Percentiles rank a stretch among this genome's conserved stretches.
Evolutionary conservation across 2,113 vertebrate species (phyloP).

Genomic region (Clupea harengus): DNA sequence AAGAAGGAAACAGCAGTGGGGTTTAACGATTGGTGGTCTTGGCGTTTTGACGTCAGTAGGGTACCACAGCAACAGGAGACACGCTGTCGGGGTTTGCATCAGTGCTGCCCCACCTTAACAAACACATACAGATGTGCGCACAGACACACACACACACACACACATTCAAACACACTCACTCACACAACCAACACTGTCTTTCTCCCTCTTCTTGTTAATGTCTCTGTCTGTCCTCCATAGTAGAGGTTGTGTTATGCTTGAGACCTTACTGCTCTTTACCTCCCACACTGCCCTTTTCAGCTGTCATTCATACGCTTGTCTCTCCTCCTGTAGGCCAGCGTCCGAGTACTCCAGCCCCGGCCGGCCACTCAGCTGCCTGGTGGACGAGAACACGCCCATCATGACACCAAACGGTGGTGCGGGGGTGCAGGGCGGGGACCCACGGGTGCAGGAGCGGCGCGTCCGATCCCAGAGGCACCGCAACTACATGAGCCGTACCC

Average conservation of each 20-base stretch:
- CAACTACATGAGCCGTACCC: conserved; percentile 99
- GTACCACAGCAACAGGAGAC: not conserved
- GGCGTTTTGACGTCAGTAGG: not conserved
- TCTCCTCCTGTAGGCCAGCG: conserved; percentile 76
- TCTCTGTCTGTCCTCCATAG: not conserved
- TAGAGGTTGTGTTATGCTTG: not conserved
- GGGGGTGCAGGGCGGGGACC: conserved; percentile 77
- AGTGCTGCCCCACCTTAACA: not conserved
- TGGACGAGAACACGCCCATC: conserved; percentile 93
- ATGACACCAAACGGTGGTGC: conserved; percentile 87
- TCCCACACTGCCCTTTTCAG: not conserved
- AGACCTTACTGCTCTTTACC: not conserved
- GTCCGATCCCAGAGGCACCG: conserved; percentile 94
- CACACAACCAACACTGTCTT: too few relatives aligned
- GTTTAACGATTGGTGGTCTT: not conserved
- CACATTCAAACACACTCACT: too few relatives aligned
- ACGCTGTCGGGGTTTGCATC: not conserved
- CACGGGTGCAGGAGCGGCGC: conserved; percentile 85
- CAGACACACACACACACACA: too few relatives aligned
- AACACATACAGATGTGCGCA: not conserved
- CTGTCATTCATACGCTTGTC: not conserved
- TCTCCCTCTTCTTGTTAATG: too few relatives aligned
- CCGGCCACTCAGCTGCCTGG: conserved; percentile 93
- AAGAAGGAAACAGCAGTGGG: not conserved
- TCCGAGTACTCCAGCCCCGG: conserved; percentile 97